Conservation (phyloP, 2,888 invertebrate species). For the Lepeophtheirus nordmannii region DNA sequence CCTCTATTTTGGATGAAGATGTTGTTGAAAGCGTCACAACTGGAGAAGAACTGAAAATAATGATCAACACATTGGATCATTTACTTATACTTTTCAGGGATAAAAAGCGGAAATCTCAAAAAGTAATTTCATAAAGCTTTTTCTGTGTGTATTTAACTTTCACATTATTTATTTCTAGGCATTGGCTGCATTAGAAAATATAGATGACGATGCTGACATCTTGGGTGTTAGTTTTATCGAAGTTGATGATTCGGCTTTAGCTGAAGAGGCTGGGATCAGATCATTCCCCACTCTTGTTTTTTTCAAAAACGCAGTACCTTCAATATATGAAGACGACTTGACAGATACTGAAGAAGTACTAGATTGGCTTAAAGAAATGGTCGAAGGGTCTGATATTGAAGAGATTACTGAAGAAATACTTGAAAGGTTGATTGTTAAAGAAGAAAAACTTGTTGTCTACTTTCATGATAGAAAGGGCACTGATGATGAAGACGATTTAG, state of each 20-base stretch:
- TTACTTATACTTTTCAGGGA: slow-evolving; percentile 16
- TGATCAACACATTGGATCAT: slow-evolving; percentile 19
- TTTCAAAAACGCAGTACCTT: slow-evolving; percentile 82
- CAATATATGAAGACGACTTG: slow-evolving; percentile 62
- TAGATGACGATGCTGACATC: slow-evolving; percentile 80
- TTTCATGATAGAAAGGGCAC: slow-evolving; percentile 60
- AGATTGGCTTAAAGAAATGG: slow-evolving; percentile 73
- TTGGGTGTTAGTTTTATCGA: slow-evolving; percentile 84
- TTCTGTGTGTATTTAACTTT: neutral
- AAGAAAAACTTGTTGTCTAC: slow-evolving; percentile 84
- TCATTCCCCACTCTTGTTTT: slow-evolving; percentile 69
- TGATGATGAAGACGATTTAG: slow-evolving; percentile 48
- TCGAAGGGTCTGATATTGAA: slow-evolving; percentile 71
- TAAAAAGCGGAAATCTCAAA: slow-evolving; percentile 14
- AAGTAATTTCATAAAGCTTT: slow-evolving; percentile 29
- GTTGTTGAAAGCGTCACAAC: slow-evolving; percentile 9
- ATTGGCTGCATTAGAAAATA: slow-evolving; percentile 70
- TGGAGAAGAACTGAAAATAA: slow-evolving; percentile 16
- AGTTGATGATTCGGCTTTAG: slow-evolving; percentile 67
- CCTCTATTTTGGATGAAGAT: slow-evolving; percentile 16
- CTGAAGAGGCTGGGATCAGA: slow-evolving; percentile 70
- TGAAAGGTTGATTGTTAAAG: slow-evolving; percentile 64
- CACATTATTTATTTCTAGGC: slow-evolving; percentile 38
- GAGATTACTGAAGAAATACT: slow-evolving; percentile 85
- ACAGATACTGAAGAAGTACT: slow-evolving; percentile 38